Conservation (phyloP, 2,888 invertebrate genomes). For the Agrotis exclamationis region DNA sequence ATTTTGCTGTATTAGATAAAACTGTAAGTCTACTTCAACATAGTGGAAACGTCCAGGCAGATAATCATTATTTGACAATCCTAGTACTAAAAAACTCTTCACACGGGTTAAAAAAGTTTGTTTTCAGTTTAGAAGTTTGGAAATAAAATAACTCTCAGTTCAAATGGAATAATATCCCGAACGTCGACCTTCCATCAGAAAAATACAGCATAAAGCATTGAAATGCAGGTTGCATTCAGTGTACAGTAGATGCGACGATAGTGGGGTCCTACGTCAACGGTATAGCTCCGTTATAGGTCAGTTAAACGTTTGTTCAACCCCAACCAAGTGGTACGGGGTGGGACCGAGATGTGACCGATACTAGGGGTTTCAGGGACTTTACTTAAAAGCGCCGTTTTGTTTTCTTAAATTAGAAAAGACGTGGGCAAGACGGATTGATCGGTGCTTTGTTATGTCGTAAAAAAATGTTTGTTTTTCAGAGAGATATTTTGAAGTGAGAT, state of each 20-base stretch:
- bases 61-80: too few relatives aligned
- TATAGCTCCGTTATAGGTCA: constrained; percentile 78
- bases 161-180: constrained; percentile 67
- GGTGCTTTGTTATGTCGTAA: constrained; percentile 5
- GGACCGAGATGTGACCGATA: constrained; percentile 85
- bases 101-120: background rate
- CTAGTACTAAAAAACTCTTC: background rate
- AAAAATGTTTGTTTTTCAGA: constrained; percentile 13
- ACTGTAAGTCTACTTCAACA: too few relatives aligned
- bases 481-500: background rate
- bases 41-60: too few relatives aligned
- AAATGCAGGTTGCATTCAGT: constrained; percentile 77
- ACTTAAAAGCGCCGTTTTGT: constrained; percentile 61
- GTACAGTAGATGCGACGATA: constrained; percentile 74
- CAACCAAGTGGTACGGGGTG: constrained; percentile 75
- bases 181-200: constrained; percentile 74
- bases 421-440: constrained; percentile 52
- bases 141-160: constrained; percentile 43
- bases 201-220: constrained; percentile 78
- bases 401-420: constrained; percentile 73
- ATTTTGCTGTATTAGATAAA: too few relatives aligned
- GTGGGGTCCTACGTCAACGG: constrained; percentile 72
- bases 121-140: background rate
- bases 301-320: constrained; percentile 85
- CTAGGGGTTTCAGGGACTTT: constrained; percentile 65